Base-by-base conservation (phyloP, 1,140 invertebrate species). In the Saxidomus purpurata region DNA sequence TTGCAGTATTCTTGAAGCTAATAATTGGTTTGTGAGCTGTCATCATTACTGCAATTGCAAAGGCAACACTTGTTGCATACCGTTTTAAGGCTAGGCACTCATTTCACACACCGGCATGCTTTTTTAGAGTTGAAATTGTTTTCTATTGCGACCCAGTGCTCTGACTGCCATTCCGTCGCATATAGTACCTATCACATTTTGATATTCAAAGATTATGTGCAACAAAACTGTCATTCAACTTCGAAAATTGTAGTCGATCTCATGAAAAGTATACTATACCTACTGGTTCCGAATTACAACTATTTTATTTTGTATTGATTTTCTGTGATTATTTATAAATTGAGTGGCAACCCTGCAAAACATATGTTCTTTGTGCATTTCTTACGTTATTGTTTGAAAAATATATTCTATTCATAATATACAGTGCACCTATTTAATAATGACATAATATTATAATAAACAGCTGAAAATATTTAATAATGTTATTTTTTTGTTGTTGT, bases 321-420 rank as follows among this genome's bases (percentile, higher is more conserved):
- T 59, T 28, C 19, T n/a, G 55, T n/a, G 55, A 19, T 28, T 59
- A 4, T 19, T 3, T n/a, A 59, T 19, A 4, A 4, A 9, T 59
- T 59, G 3, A n/a, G 55, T 9, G 25, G 55, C 25, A 59, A 59
- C 25, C 4, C 22, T n/a, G 55, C 6, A 59, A 6, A 59, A 59
- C 3, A 59, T 28, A 4, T n/a, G 55, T n/a, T 6, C 22, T 28
- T 9, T 4, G 19, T 71, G 36, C 22, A 38, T 19, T 38, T 71
- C 13, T 71, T 38, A 22, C 17, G 67, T 71, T 36, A 28, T 38
- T 28, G 67, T 71, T 38, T 71, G 61, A 67, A 19, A 67, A 9
- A 71, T 71, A 71, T 38, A 71, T 71, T 71, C 67, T 71, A 38
- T 71, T 40, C 34, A 71, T 71, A 38, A 71, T 38, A 40, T 71